Percentiles rank a stretch among this genome's conserved stretches.
phyloP scores from a whole-genome alignment of 2,113 vertebrate species.

The Paracanthobrama guichenoti region DNA sequence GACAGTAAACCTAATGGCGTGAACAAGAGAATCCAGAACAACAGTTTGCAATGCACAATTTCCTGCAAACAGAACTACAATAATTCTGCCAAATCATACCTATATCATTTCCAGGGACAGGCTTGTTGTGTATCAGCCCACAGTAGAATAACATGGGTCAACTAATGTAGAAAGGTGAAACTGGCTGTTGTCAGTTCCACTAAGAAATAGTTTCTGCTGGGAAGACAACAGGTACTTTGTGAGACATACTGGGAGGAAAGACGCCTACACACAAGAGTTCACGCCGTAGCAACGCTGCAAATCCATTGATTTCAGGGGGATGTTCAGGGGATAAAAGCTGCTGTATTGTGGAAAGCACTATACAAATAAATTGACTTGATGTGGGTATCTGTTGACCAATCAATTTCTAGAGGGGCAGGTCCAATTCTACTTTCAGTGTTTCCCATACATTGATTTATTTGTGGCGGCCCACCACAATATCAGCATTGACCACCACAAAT shows the following conservation, averaged over 20 bases:
- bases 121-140: not conserved
- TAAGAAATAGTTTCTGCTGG: not conserved
- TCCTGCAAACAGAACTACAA: not conserved
- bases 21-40: not conserved
- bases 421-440: no score
- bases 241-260: not conserved
- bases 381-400: no score
- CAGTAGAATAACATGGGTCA: not conserved
- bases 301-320: no score
- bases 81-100: not conserved
- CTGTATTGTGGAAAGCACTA: no score
- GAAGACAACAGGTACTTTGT: not conserved
- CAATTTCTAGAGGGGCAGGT: no score
- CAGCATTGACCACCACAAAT: no score
- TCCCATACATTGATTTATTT: no score
- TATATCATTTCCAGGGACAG: not conserved
- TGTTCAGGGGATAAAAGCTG: no score
- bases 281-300: no score
- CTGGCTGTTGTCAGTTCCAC: not conserved
- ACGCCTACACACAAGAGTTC: no score
- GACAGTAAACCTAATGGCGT: not conserved
- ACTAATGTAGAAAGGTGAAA: not conserved
- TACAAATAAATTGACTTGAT: no score
- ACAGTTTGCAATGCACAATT: not conserved
- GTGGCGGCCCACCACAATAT: no score